Evolutionary conservation across 2,888 invertebrate species (phyloP).

Genomic region (Chymomyza procnemis): DNA sequence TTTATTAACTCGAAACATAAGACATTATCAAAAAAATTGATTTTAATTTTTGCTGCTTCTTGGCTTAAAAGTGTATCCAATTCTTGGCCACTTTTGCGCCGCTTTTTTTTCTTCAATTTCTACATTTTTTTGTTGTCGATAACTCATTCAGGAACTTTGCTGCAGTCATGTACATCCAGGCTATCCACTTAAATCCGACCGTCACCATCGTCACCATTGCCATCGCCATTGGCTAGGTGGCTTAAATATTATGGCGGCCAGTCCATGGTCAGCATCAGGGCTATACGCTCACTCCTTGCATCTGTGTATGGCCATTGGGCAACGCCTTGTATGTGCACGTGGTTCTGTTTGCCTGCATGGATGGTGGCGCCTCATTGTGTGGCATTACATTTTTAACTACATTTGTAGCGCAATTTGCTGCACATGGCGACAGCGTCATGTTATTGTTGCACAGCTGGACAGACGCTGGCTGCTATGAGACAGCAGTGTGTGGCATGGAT

Average conservation of each 20-base stretch:
- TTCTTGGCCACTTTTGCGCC: neutral
- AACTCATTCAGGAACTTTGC: constrained; percentile 38
- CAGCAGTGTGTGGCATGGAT: neutral
- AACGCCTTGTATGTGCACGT: neutral
- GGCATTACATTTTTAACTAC: constrained; percentile 13
- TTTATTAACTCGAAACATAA: no score
- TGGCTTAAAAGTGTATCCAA: neutral
- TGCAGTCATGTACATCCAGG: constrained; percentile 23
- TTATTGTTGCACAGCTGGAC: constrained; percentile 11
- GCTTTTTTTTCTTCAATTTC: neutral
- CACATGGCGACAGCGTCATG: constrained; percentile 44
- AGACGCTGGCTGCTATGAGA: neutral
- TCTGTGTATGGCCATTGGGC: constrained; percentile 18
- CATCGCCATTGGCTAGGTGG: constrained; percentile 32
- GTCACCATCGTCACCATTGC: constrained; percentile 61
- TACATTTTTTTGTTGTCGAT: constrained; percentile 51
- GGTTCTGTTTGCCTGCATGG: neutral
- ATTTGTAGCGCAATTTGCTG: constrained; percentile 43
- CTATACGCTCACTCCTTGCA: constrained; percentile 27
- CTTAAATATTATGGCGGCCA: neutral
- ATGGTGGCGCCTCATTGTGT: neutral
- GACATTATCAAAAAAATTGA: no score
- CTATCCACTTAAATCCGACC: constrained; percentile 66
- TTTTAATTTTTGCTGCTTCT: no score
- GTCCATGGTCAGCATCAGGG: neutral